Evolutionary conservation across 2,797 vertebrate genomes (phyloP).

Genomic region (Propithecus perrieri): DNA sequence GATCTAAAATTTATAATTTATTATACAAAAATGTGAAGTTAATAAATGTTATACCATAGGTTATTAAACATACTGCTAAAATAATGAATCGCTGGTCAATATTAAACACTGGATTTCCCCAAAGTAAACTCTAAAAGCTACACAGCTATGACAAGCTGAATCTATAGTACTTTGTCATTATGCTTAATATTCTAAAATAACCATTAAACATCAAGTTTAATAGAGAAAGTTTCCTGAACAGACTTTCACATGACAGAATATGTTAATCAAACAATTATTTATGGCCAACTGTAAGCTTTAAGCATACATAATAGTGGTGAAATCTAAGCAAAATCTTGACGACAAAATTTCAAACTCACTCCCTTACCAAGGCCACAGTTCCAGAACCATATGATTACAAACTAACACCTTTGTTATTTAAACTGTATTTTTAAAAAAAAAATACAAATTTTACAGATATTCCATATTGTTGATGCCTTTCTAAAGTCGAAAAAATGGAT

Average conservation of each 20-base stretch:
- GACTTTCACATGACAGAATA: conserved; percentile 34
- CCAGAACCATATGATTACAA: neutral
- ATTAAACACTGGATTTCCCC: conserved; percentile 30
- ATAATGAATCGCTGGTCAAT: neutral
- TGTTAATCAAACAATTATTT: neutral
- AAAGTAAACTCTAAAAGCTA: neutral
- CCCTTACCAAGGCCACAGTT: neutral
- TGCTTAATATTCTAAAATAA: conserved; percentile 37
- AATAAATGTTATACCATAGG: neutral
- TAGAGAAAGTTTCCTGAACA: neutral
- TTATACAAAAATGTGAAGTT: conserved; percentile 41
- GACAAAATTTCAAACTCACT: conserved; percentile 16
- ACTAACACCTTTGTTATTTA: neutral
- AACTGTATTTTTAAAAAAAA: conserved; percentile 35
- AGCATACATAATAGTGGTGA: neutral
- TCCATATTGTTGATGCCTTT: neutral
- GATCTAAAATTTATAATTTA: conserved; percentile 32
- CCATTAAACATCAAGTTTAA: neutral
- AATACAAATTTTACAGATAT: neutral
- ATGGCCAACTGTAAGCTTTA: neutral
- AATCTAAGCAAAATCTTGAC: conserved; percentile 23
- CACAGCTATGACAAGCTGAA: neutral
- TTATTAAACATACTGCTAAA: conserved; percentile 5
- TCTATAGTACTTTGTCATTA: neutral
- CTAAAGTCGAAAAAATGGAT: neutral